Evolutionary conservation across 2,113 vertebrate genomes (phyloP).

Genomic region (Upupa epops): DNA sequence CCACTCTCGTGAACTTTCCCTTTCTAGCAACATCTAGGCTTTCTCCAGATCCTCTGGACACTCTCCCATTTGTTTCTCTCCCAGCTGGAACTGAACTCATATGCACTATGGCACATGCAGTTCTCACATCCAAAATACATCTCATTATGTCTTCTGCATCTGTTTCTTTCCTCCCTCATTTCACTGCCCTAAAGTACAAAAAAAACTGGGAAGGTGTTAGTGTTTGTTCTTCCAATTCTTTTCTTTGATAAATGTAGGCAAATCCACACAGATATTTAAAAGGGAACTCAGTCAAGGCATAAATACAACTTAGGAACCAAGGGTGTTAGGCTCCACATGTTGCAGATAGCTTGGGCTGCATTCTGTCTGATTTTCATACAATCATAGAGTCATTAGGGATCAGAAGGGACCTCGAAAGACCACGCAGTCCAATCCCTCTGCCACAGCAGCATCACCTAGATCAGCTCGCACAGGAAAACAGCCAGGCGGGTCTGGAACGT

Average conservation of each 20-base stretch:
- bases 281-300: neutral
- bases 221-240: neutral
- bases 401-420: no score
- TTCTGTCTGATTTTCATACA: neutral
- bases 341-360: neutral
- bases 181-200: neutral
- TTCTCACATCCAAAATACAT: neutral
- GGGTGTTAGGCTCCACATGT: neutral
- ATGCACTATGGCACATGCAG: neutral
- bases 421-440: no score
- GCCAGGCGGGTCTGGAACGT: no score
- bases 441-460: no score
- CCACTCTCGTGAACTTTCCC: neutral
- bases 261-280: neutral
- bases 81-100: neutral
- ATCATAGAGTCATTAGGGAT: no score
- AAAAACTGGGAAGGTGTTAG: neutral
- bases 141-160: neutral
- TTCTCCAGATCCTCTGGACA: slow-evolving; percentile 13
- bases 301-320: neutral
- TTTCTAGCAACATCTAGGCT: neutral
- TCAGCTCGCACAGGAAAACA: no score
- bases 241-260: neutral
- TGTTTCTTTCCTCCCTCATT: neutral
- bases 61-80: neutral